Evolutionary conservation across 92 coral and sea anemone genomes (phyloP), one percentile per base, ranked within the genome.

Genomic region (Parazoanthus darwini): DNA sequence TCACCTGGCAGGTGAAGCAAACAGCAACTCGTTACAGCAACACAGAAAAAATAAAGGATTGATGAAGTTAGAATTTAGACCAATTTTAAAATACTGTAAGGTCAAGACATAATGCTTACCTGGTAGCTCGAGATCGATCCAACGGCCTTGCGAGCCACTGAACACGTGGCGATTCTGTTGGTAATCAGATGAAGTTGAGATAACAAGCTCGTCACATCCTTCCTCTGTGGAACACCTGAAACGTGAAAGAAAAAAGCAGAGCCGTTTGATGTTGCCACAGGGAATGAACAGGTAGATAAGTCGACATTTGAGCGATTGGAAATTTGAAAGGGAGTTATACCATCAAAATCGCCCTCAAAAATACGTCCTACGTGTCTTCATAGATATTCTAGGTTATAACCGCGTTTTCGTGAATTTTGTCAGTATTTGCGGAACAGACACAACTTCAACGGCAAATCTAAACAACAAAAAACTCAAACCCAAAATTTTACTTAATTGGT

Each of bases 51-150:
- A 9, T 46, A 10, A 46, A 46, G 9, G 51, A 3, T 46, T 46
- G 51, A 46, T 11, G 18, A 54, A 54, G 20, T 54, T 13, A 13
- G 2, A 13, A 13, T 54, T 14, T 20, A 54, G 18, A 29, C 33
- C 33, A 29, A 29, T 29, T 29, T 29, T 29, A 29, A 29, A 29
- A 29, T 29, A 29, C 33, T 29, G 33, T 29, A 29, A 29, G 33
- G 33, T 29, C 33, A 29, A 29, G 33, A 29, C 33, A 29, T 29
- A 29, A 29, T 58, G 18, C 44, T 39, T 79, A 97, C 99, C 99
- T 90, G 99, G 99, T 81, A 97, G 74, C 81, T 97, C 99, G n/a
- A 95, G 88, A 79, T 97, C 99, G 18, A 93, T 91, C 99, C 99
- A 97, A 50, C 96, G 96, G 20, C 96, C 94, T 25, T 92, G 96